Base-by-base conservation (phyloP, 2,113 vertebrate species). In the Salvelinus alpinus region DNA sequence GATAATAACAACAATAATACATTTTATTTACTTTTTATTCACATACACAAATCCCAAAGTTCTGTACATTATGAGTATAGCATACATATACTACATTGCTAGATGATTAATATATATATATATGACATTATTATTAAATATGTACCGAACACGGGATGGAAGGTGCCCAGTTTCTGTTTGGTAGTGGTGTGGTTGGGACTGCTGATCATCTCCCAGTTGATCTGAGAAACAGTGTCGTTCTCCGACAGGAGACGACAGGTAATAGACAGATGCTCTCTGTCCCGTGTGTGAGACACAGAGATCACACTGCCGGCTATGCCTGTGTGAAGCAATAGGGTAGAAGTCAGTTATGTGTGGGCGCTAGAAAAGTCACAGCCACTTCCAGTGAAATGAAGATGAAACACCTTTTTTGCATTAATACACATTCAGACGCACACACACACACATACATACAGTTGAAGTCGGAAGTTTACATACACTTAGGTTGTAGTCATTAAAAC, bases 131-230 rank as follows among this genome's bases (percentile, higher is more conserved):
- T 44, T 44, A 44, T 44, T 44, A 11, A 12, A 44, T 44, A 44
- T 16, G 14, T 54, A 51, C 80, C 85, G 5, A 24, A 24, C 16
- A 0, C 1, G 2, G 82, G 84, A 48, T 86, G 78, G 62, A 79
- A 81, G 5, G 54, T 82, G 13, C 84, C 87, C 54, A 89, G 22
- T 27, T 74, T 54, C 16, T 18, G 13, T 18, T 18, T 54, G 51
- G 51, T 54, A 16, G 51, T 77, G 4, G 79, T 86, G 20, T 16
- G 70, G 38, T 84, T 85, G 6, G 29, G 16, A 13, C 72, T 75
- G 38, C 13, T 71, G 34, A 54, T 44, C 65, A 48, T 80, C 24
- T 70, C 78, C 87, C 87, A 89, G 78, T 84, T 86, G 67, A 87
- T 68, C 70, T 89, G 87, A 31, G 76, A 66, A 20, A 89, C 64